These are phyloP conservation scores for Musca domestica DNA, from an alignment of 1,140 invertebrate genomes.

Conservation along the genomic window DNA sequence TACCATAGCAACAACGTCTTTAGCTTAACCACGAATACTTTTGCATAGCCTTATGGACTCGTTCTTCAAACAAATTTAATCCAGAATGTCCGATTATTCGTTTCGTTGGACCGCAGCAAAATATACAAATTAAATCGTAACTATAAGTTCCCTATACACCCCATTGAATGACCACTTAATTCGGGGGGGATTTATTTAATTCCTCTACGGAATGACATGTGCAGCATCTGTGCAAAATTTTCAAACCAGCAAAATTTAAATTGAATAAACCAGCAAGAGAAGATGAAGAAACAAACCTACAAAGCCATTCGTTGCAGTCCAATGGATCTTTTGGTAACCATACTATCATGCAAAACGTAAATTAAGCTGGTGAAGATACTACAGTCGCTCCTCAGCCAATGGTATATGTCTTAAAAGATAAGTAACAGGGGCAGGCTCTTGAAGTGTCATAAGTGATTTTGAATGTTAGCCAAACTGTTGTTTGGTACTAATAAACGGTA, in stretches of 20 bases:
- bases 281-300: too few species aligned
- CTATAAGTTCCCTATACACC: too few species aligned
- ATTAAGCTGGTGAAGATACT: not conserved
- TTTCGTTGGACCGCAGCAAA: too few species aligned
- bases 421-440: not conserved
- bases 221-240: conserved; percentile 14
- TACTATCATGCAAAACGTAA: too few species aligned
- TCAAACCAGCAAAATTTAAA: conserved; percentile 3
- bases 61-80: too few species aligned
- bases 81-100: too few species aligned
- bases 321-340: too few species aligned
- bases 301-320: too few species aligned
- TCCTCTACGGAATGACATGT: conserved; percentile 8
- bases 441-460: not conserved
- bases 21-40: too few species aligned
- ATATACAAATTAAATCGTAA: too few species aligned
- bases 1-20: too few species aligned
- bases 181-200: conserved; percentile 11
- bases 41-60: conserved; percentile 14
- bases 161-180: too few species aligned
- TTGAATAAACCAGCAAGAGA: conserved; percentile 8
- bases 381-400: not conserved
- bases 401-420: not conserved
- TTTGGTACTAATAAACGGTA: not conserved
- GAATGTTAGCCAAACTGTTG: not conserved